Evolutionary conservation across 2,113 vertebrate species (phyloP).

Genomic region (Apistogramma diplotaenia): DNA sequence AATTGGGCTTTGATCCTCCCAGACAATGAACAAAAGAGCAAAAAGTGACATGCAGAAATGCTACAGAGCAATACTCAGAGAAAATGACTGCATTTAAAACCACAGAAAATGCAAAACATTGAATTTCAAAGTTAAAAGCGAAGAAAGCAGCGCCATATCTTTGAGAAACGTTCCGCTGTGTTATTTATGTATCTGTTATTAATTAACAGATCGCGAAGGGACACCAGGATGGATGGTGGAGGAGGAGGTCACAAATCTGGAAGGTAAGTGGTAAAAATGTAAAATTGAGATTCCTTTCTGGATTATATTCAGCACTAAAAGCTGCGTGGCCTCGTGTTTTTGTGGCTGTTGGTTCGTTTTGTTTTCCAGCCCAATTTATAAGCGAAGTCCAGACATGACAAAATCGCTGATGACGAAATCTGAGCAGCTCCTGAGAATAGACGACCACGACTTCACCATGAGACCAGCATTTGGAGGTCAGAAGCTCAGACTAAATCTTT

Average conservation of each 20-base stretch:
- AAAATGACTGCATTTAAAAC: neutral
- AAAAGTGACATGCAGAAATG: neutral
- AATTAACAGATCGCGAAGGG: conserved; percentile 70
- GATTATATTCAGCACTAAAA: neutral
- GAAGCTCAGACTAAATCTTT: conserved; percentile 8
- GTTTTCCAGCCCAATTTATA: conserved; percentile 83
- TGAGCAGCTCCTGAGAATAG: conserved; percentile 95
- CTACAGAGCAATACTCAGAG: neutral
- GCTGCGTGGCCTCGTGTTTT: neutral
- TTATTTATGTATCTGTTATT: neutral
- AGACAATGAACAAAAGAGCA: neutral
- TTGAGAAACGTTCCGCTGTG: neutral
- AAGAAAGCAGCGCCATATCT: neutral
- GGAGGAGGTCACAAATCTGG: conserved; percentile 78
- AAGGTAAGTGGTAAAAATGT: conserved; percentile 72
- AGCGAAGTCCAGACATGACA: conserved; percentile 94
- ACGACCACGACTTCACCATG: conserved; percentile 98
- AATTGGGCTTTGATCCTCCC: neutral
- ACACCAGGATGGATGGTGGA: conserved; percentile 67
- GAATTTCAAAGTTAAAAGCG: neutral
- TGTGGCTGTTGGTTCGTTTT: neutral
- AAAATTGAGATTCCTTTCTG: neutral
- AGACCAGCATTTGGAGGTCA: conserved; percentile 97
- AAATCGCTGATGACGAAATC: conserved; percentile 93
- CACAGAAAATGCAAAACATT: neutral